These are phyloP conservation scores for Glyphotaelius pellucidus DNA, from an alignment of 2,888 invertebrate genomes.

Conservation along the genomic window DNA sequence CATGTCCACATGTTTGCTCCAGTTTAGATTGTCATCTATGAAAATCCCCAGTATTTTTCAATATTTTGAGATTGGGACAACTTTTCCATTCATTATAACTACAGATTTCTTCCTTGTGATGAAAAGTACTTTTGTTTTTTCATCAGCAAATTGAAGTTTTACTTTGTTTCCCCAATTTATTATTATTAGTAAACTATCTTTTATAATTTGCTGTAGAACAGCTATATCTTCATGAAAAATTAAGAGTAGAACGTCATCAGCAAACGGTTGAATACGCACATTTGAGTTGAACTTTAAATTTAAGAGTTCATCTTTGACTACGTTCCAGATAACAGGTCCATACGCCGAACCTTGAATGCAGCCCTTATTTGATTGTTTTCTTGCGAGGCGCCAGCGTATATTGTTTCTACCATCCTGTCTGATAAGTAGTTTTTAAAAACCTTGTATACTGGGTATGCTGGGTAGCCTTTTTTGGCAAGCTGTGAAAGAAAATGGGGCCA, in stretches of 20 bases:
- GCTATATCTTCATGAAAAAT: not conserved
- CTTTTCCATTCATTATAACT: not conserved
- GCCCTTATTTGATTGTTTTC: not conserved
- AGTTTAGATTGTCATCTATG: constrained; percentile 25
- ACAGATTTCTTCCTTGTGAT: not conserved
- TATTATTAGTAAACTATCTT: not conserved
- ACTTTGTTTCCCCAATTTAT: constrained; percentile 1
- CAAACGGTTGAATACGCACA: constrained; percentile 6
- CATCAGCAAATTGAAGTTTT: constrained; percentile 13
- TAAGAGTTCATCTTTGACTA: constrained; percentile 18
- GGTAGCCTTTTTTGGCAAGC: not conserved
- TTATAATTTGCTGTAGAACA: not conserved
- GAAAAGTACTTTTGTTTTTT: constrained; percentile 26
- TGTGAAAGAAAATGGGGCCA: not conserved
- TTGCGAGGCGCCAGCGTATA: not conserved
- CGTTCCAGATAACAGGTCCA: constrained; percentile 22
- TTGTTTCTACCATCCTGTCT: not conserved
- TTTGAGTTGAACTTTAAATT: not conserved
- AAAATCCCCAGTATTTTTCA: constrained; percentile 31
- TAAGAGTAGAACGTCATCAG: constrained; percentile 7
- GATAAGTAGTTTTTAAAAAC: constrained; percentile 19
- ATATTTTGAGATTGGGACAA: not conserved
- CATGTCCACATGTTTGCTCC: not conserved
- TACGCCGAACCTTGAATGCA: constrained; percentile 30
- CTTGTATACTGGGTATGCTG: not conserved